Conservation (phyloP, 2,888 invertebrate genomes). For the Drepana falcataria region DNA sequence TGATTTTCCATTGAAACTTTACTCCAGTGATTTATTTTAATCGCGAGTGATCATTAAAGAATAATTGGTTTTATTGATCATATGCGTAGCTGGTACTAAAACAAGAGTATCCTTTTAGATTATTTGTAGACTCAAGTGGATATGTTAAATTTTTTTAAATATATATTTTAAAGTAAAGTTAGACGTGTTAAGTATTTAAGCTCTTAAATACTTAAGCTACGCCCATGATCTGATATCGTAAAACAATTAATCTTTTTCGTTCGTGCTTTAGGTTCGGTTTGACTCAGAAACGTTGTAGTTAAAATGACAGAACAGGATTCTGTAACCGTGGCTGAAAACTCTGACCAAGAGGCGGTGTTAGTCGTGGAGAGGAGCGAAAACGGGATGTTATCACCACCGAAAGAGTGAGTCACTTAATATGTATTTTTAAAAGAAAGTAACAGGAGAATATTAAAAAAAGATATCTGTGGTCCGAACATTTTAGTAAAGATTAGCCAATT, state of each 20-base stretch:
- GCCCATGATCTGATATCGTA: slow-evolving; percentile 6
- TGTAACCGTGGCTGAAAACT: slow-evolving; percentile 47
- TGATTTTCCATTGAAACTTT: background rate
- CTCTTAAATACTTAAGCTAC: too few species aligned
- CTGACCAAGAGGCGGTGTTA: slow-evolving; percentile 19
- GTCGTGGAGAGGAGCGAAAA: slow-evolving; percentile 20
- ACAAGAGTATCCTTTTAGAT: too few species aligned
- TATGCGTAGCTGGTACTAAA: too few species aligned
- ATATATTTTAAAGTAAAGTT: too few species aligned
- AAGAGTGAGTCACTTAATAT: slow-evolving; percentile 7
- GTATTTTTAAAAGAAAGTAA: slow-evolving; percentile 24
- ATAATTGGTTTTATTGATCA: slow-evolving; percentile 1
- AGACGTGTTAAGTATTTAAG: too few species aligned
- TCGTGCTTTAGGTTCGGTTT: slow-evolving; percentile 26
- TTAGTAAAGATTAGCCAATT: too few species aligned
- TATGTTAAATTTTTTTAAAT: too few species aligned
- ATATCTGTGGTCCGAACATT: too few species aligned
- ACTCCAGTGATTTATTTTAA: background rate
- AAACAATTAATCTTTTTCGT: slow-evolving; percentile 6
- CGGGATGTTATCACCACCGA: background rate
- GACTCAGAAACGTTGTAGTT: slow-evolving; percentile 13
- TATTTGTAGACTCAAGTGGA: too few species aligned
- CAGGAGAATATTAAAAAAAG: background rate
- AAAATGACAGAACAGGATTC: slow-evolving; percentile 54
- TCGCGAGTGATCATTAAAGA: slow-evolving; percentile 9